Evolutionary conservation across 2,797 vertebrate genomes (phyloP), one percentile per base, ranked within the genome.

Genomic region (Pipistrellus nathusii): DNA sequence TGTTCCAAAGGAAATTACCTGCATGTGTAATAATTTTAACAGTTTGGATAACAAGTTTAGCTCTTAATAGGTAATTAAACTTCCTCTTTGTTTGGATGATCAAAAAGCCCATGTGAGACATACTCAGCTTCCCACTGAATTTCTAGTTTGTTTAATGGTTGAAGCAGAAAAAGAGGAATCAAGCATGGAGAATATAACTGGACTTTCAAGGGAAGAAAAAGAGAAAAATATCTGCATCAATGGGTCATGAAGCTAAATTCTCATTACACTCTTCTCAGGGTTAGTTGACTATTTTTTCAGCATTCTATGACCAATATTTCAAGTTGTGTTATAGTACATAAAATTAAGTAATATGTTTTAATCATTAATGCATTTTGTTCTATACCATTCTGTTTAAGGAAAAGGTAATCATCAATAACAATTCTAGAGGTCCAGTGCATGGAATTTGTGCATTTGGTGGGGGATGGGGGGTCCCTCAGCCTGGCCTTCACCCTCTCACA

Each of bases 61-160:
- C 66, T 83, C 76, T 95, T 93, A 85, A 82, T 95, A 99, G 99
- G 97, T 99, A 77, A 98, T 98, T 97, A 99, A 98, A 97, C 97
- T 99, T 85, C 98, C 99, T 11, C 96, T 96, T n/a, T 97, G 93
- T 94, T 93, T 90, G 88, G 97, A 98, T 82, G 87, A 96, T 83
- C 94, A 93, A 83, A 96, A 95, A 5, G 95, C 96, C 20, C 27
- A 15, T 80, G 97, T 95, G 88, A 94, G 73, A 32, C 88, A 87
- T 82, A 93, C 97, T 86, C 97, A 87, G 4, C 72, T 98, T 88
- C 96, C 95, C 76, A 94, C 91, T 2, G 96, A 98, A 85, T 85
- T 93, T 96, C 96, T 96, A 12, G 44, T 27, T 55, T 96, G 35
- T 96, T 95, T 98, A 81, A 96, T 64, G 27, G 0, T 20, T 85